Base-by-base conservation (phyloP, 2,888 invertebrate species). In the Ornithoptera alexandrae region DNA sequence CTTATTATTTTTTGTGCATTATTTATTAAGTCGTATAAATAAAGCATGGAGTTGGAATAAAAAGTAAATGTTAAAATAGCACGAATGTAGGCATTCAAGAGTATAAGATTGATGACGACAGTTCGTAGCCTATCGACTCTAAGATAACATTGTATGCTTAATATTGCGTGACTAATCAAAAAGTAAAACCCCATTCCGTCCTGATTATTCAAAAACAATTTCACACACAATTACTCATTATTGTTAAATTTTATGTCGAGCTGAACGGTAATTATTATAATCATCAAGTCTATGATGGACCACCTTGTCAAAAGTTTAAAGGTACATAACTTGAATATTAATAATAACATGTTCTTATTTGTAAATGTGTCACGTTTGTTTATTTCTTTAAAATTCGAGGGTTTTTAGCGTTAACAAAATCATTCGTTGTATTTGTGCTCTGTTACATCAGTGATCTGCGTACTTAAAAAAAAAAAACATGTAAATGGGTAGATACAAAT, bases 121-220 rank as follows among this genome's bases (percentile, higher is more conserved):
- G 78, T 75, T 78, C 75, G 73, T 79, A 80, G 78, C 82, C 83
- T 82, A 78, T 79, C 79, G 80, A 77, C 81, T 82, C 75, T 71
- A 78, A 84, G 83, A 86, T 86, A 87, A 85, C 72, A 77, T 80
- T 81, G 77, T 81, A 79, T 80, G 77, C 77, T 76, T 81, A 79
- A 85, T 84, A 82, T 88, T 84, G 87, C 88, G 87, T 89, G 88
- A 84, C 81, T 78, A 82, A 76, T 80, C 74, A 78, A 76, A 76
- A 69, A 80, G 78, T 81, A 63, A 75, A 72, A 75, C 72, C 70
- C 70, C 73, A 72, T 73, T 62, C 68, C 72, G 1, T 53, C 79
- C 81, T 81, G 79, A 80, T 76, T 79, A 24, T 39, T 62, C 59
- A n/a, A 65, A 59, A 17, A 15, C n/a, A 1, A 57, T 39, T 18